These are phyloP conservation scores for Erpetoichthys calabaricus DNA, from an alignment of 2,797 vertebrate species.

Conservation along the genomic window DNA sequence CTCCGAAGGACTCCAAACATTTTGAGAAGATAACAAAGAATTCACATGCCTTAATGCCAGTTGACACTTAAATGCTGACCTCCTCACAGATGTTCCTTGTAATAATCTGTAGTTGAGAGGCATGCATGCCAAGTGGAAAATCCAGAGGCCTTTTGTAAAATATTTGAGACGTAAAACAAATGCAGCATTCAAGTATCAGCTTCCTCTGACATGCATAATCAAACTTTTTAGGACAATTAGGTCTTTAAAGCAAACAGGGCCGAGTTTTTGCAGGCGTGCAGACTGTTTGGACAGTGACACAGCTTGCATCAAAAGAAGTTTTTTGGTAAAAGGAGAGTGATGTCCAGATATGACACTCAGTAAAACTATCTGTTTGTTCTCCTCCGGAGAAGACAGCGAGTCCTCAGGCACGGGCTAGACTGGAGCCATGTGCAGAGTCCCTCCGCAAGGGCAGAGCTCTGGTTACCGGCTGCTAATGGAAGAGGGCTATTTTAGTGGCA, in stretches of 20 bases:
- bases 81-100: slow-evolving; percentile 62
- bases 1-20: slow-evolving; percentile 6
- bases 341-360: slow-evolving; percentile 26
- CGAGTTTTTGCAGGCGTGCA: slow-evolving; percentile 15
- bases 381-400: slow-evolving; percentile 2
- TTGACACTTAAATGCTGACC: slow-evolving; percentile 49
- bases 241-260: slow-evolving; percentile 40
- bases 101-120: slow-evolving; percentile 62
- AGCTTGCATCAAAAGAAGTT: slow-evolving; percentile 15
- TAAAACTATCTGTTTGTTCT: slow-evolving; percentile 31
- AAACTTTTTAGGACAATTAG: slow-evolving; percentile 55
- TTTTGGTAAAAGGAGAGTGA: slow-evolving; percentile 27
- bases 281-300: slow-evolving; percentile 23
- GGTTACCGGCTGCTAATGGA: slow-evolving; percentile 66
- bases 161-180: slow-evolving; percentile 47
- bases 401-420: slow-evolving; percentile 20
- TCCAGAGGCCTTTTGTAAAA: slow-evolving; percentile 45
- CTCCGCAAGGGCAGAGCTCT: slow-evolving; percentile 61
- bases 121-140: slow-evolving; percentile 57
- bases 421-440: slow-evolving; percentile 49
- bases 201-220: slow-evolving; percentile 50
- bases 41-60: slow-evolving; percentile 43
- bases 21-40: slow-evolving; percentile 36
- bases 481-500: slow-evolving; percentile 64
- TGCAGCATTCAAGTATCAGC: slow-evolving; percentile 57